phyloP scores from a whole-genome alignment of 2,113 vertebrate species.

The Vicugna pacos region DNA sequence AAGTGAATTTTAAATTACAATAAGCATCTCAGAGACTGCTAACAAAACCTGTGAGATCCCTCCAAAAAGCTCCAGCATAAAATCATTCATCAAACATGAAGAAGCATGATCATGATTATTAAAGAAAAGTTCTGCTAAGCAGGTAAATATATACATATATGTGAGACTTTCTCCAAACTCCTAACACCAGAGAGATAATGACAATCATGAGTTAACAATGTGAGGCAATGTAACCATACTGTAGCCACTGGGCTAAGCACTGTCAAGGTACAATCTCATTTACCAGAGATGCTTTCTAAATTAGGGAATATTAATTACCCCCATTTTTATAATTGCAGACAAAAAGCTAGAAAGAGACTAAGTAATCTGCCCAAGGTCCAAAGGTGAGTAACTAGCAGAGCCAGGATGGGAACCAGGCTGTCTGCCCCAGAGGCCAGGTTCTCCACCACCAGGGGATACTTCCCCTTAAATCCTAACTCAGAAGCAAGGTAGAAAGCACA shows the following conservation, averaged over 20 bases:
- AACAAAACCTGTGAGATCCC: not conserved
- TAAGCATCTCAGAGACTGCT: not conserved
- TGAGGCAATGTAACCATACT: not conserved
- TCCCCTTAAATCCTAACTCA: not conserved
- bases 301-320: not conserved
- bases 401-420: not conserved
- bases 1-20: not conserved
- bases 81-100: not conserved
- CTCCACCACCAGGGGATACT: not conserved
- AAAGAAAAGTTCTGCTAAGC: not conserved
- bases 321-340: not conserved
- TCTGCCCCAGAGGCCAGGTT: not conserved
- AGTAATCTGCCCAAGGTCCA: not conserved
- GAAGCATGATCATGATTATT: not conserved
- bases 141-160: not conserved
- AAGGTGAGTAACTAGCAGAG: not conserved
- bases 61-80: not conserved
- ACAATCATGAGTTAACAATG: not conserved
- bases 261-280: not conserved
- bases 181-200: not conserved
- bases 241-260: not conserved
- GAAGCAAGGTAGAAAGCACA: not conserved
- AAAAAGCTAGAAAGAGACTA: not conserved
- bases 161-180: not conserved
- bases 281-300: not conserved